Evolutionary conservation across 1,140 invertebrate genomes (phyloP).

Genomic region (Musca domestica): DNA sequence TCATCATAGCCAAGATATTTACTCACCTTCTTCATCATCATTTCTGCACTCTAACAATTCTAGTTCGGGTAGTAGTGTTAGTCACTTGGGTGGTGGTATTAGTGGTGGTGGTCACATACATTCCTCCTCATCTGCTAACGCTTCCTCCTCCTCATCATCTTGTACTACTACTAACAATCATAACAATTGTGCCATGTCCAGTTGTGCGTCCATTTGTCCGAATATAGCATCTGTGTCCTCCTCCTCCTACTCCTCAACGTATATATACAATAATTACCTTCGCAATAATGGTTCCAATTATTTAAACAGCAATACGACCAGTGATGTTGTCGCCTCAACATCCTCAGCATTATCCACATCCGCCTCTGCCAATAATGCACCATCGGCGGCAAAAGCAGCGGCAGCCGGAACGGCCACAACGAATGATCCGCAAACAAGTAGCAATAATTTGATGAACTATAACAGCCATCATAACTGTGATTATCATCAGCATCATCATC

Average conservation of each 20-base stretch:
- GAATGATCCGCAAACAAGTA: constrained; percentile 11
- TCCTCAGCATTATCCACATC: constrained; percentile 18
- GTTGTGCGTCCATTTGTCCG: constrained; percentile 11
- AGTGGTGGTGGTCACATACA: constrained; percentile 12
- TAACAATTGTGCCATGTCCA: constrained; percentile 6
- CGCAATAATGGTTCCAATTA: constrained; percentile 38
- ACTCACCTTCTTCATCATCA: constrained; percentile 23
- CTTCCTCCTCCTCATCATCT: constrained; percentile 14
- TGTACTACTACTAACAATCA: constrained; percentile 16
- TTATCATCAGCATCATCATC: constrained; percentile 44
- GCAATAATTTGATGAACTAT: constrained; percentile 13
- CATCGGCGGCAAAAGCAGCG: neutral
- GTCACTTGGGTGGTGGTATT: constrained; percentile 5
- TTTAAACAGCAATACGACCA: constrained; percentile 29
- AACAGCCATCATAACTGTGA: constrained; percentile 49
- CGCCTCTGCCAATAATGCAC: constrained; percentile 21
- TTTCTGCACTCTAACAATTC: constrained; percentile 11
- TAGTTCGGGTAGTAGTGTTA: constrained; percentile 1
- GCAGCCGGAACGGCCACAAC: constrained; percentile 11
- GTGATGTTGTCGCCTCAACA: constrained; percentile 21
- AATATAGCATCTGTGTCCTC: constrained; percentile 4
- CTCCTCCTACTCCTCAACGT: constrained; percentile 24
- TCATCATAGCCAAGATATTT: constrained; percentile 14
- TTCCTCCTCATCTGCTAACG: constrained; percentile 15
- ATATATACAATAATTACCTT: constrained; percentile 42